These are phyloP conservation scores for Aspidiotus rigidus DNA, from an alignment of 2,888 invertebrate genomes.

Conservation along the genomic window DNA sequence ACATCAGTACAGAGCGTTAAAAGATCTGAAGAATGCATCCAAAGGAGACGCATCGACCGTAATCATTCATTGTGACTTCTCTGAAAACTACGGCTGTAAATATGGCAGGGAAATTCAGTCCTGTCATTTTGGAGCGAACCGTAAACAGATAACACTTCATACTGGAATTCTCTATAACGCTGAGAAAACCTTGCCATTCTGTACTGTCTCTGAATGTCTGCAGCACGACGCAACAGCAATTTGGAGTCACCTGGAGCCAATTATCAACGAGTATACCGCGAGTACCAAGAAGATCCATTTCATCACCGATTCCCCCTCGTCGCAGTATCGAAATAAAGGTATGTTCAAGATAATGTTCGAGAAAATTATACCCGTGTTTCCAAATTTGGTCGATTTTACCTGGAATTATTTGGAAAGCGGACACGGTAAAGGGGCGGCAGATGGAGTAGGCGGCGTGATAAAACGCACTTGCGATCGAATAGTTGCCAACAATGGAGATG, in stretches of 20 bases:
- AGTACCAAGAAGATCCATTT: conserved; percentile 39
- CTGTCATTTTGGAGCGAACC: conserved; percentile 27
- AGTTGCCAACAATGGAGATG: conserved; percentile 35
- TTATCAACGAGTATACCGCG: conserved; percentile 28
- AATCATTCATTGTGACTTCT: conserved; percentile 25
- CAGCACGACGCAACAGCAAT: conserved; percentile 42
- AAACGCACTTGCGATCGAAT: conserved; percentile 39
- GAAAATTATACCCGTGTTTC: conserved; percentile 4
- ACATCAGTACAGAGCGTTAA: neutral
- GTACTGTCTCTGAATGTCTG: conserved; percentile 41
- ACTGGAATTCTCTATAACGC: conserved; percentile 25
- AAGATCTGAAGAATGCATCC: neutral
- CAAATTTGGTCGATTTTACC: conserved; percentile 33
- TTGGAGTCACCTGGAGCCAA: conserved; percentile 42
- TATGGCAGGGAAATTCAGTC: conserved; percentile 18
- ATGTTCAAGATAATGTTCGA: conserved; percentile 41
- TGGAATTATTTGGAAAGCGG: conserved; percentile 41
- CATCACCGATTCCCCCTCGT: conserved; percentile 42
- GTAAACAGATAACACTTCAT: conserved; percentile 29
- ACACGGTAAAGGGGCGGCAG: conserved; percentile 41
- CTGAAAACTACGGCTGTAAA: conserved; percentile 27
- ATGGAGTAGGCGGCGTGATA: conserved; percentile 40
- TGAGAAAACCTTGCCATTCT: conserved; percentile 37
- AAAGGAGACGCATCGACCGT: conserved; percentile 4
- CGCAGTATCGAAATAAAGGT: conserved; percentile 42